Evolutionary conservation across 2,888 invertebrate species (phyloP).

Genomic region (Dexiosoma caninum): DNA sequence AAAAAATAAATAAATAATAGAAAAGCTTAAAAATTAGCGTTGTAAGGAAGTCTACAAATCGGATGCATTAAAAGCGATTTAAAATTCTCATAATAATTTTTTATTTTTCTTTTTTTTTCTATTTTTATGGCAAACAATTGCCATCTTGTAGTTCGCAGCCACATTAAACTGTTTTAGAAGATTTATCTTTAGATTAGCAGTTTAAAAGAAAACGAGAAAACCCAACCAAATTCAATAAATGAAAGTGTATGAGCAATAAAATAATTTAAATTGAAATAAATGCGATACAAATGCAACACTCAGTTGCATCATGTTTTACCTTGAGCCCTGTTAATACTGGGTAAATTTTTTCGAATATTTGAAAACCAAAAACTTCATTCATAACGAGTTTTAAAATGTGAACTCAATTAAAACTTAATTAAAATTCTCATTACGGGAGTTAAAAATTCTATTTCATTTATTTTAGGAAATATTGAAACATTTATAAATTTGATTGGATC

Average conservation of each 20-base stretch:
- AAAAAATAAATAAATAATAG: neutral
- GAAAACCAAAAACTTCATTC: too few species aligned
- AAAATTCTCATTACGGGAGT: too few species aligned
- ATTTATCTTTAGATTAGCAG: neutral
- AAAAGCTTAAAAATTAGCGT: neutral
- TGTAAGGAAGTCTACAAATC: neutral
- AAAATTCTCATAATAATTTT: neutral
- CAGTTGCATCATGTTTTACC: conserved; percentile 2
- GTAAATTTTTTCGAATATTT: neutral
- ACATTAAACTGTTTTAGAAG: neutral
- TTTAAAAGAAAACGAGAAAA: neutral
- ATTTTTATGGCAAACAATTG: neutral
- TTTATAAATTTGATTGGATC: too few species aligned
- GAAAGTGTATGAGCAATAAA: conserved; percentile 31
- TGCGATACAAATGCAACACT: conserved; percentile 11
- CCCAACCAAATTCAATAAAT: conserved; percentile 10
- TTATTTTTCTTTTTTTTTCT: neutral
- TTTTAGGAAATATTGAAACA: too few species aligned
- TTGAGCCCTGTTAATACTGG: neutral
- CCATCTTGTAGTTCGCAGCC: neutral
- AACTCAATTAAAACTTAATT: too few species aligned
- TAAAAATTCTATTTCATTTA: too few species aligned
- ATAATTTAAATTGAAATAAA: conserved; percentile 33
- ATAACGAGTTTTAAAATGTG: too few species aligned
- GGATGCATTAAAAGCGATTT: conserved; percentile 8